Evolutionary conservation across 2,797 vertebrate species (phyloP), one percentile per base, ranked within the genome.

Genomic region (Decapterus maruadsi): DNA sequence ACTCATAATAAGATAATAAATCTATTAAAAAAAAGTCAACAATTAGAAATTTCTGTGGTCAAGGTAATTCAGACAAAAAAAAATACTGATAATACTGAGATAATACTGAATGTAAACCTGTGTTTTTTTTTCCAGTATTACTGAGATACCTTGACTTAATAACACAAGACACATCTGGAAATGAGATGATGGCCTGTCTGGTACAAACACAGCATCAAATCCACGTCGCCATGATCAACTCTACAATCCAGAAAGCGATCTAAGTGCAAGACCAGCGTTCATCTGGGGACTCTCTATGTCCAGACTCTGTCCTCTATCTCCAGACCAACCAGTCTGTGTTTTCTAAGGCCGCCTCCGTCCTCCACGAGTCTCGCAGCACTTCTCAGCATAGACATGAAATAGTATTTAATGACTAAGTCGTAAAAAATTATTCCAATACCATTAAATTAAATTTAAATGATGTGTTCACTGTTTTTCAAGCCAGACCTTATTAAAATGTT

Each of bases 1-100:
- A 77, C 59, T 55, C 36, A 69, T 57, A 54, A 80, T 36, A 75
- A 74, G 31, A 84, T 42, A 72, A 76, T 54, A 80, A 66, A 79
- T 70, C 67, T 72, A 82, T 40, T n/a, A n/a, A n/a, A 26, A 36
- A 57, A 82, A 78, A 73, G 42, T 72, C 72, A 82, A 79, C 8
- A 12, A 22, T 62, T 60, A 54, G 45, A 82, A 6, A 65, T 71
- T 66, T 87, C 80, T 83, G 76, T 75, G 63, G 78, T 82, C 78
- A 75, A 50, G 12, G 17, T 36, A 74, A 71, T 58, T 69, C 40
- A 64, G 72, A 65, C 14, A 69, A 36, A 36, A 36, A 36, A 43
- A 73, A 83, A 80, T 5, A 76, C 31, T 66, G 20, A 70, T 83
- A 90, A 84, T 83, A 85, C 69, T 81, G 76, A 78, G 56, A 43